Conservation (phyloP, 2,113 vertebrate genomes). For the Leucopternis melanops region DNA sequence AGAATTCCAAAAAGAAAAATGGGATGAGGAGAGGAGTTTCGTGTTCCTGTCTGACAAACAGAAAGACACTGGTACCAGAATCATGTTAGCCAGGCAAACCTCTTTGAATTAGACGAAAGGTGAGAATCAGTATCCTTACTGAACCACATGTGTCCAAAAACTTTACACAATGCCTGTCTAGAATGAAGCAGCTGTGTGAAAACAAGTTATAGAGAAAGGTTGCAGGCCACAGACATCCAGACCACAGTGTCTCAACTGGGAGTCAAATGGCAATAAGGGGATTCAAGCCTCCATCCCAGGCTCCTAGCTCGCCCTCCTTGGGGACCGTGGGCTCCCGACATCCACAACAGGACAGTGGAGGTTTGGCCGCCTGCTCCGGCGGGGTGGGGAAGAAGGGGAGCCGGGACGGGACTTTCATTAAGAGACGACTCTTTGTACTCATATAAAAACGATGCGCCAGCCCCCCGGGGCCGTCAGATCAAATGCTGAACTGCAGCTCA, state of each 20-base stretch:
- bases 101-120: not conserved
- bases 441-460: conserved; percentile 12
- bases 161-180: not conserved
- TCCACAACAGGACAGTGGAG: not conserved
- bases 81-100: not conserved
- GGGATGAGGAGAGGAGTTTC: not conserved
- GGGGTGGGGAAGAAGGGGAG: not conserved
- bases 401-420: conserved; percentile 38
- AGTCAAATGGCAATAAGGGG: not conserved
- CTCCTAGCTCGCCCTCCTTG: not conserved
- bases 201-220: not conserved
- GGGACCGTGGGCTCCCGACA: accelerated
- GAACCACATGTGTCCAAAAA: not conserved
- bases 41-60: not conserved
- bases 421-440: conserved; percentile 49
- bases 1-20: not conserved
- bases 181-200: not conserved
- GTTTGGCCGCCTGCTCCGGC: not conserved
- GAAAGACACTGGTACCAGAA: not conserved
- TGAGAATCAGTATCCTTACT: not conserved
- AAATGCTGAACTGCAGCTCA: conserved; percentile 63
- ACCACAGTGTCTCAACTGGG: not conserved
- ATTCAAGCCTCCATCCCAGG: not conserved
- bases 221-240: not conserved
- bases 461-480: conserved; percentile 33